Percentiles rank a stretch among this genome's conserved stretches.
Evolutionary conservation across 2,113 vertebrate genomes (phyloP).

Genomic region (Brachyhypopomus occidentalis): DNA sequence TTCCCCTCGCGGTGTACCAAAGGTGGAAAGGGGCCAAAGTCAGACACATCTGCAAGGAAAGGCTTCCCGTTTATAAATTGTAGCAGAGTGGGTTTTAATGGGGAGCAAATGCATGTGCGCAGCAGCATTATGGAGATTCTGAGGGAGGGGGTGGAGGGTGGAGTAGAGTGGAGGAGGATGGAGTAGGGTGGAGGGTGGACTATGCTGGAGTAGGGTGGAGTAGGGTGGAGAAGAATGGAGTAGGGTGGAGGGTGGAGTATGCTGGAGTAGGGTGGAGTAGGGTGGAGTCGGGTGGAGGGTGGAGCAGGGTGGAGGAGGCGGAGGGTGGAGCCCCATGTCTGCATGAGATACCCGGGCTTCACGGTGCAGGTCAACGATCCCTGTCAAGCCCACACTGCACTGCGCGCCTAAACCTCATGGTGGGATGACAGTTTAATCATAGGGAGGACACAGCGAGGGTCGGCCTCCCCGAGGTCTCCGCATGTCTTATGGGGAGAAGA

Average conservation of each 20-base stretch:
- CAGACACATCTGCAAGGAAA: conserved; percentile 32
- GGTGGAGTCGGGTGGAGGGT: neutral
- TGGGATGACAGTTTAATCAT: conserved; percentile 45
- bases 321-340: neutral
- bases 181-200: neutral
- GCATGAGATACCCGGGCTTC: neutral
- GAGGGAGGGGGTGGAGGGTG: neutral
- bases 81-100: conserved; percentile 49
- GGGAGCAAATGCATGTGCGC: conserved; percentile 37
- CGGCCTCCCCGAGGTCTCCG: conserved; percentile 20
- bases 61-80: conserved; percentile 34
- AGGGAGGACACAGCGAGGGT: conserved; percentile 21
- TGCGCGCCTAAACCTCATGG: conserved; percentile 33
- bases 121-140: neutral
- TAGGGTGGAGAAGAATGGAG: too few relatives aligned
- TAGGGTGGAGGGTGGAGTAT: conserved; percentile 13
- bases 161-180: conserved; percentile 20
- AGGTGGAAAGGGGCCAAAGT: conserved; percentile 16
- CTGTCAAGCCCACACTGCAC: conserved; percentile 42
- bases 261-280: conserved; percentile 27
- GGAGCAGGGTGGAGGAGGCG: conserved; percentile 15
- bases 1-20: neutral
- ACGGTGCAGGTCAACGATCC: conserved; percentile 13
- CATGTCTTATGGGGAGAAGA: neutral
- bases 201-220: conserved; percentile 9